A percentile compares a stretch with the other conserved stretches of the same genome.
Evolutionary conservation across 2,888 invertebrate species (phyloP).

Genomic region (Gortyna flavago): DNA sequence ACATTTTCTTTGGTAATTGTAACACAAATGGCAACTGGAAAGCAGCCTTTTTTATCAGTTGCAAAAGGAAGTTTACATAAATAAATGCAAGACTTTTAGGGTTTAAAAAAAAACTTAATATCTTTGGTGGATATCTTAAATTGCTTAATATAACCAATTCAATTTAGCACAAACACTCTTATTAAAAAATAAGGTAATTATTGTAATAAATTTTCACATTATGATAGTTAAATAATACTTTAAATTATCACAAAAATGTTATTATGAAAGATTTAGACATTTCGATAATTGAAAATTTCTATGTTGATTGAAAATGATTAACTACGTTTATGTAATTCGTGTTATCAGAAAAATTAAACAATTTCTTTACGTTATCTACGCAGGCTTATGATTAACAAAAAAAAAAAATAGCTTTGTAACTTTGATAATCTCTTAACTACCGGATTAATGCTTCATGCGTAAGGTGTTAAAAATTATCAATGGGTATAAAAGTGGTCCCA

Average conservation of each 20-base stretch:
- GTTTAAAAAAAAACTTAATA: slow-evolving; percentile 7
- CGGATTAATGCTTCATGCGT: slow-evolving; percentile 21
- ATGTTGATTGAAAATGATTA: not conserved
- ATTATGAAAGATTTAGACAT: slow-evolving; percentile 28
- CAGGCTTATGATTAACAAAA: slow-evolving; percentile 1
- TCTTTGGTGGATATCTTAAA: slow-evolving; percentile 54
- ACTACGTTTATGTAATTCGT: not conserved
- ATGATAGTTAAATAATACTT: slow-evolving; percentile 12
- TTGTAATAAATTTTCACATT: slow-evolving; percentile 22
- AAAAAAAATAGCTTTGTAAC: slow-evolving; percentile 1
- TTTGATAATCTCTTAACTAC: slow-evolving; percentile 2
- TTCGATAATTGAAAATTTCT: slow-evolving; percentile 6
- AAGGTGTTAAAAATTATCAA: slow-evolving; percentile 26
- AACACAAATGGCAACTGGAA: slow-evolving; percentile 1
- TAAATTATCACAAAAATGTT: slow-evolving; percentile 41
- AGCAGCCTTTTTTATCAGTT: not conserved
- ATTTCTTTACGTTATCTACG: slow-evolving; percentile 6
- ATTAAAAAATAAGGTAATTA: not conserved
- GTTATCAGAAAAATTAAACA: not conserved
- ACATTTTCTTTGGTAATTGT: slow-evolving; percentile 38
- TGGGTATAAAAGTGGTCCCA: slow-evolving; percentile 55
- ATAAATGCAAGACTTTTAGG: slow-evolving; percentile 26
- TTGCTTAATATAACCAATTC: slow-evolving; percentile 30
- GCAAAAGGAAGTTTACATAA: not conserved
- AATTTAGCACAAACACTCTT: slow-evolving; percentile 10